Conservation (phyloP, 2,888 invertebrate genomes). For the Trissoscelio sp. region DNA sequence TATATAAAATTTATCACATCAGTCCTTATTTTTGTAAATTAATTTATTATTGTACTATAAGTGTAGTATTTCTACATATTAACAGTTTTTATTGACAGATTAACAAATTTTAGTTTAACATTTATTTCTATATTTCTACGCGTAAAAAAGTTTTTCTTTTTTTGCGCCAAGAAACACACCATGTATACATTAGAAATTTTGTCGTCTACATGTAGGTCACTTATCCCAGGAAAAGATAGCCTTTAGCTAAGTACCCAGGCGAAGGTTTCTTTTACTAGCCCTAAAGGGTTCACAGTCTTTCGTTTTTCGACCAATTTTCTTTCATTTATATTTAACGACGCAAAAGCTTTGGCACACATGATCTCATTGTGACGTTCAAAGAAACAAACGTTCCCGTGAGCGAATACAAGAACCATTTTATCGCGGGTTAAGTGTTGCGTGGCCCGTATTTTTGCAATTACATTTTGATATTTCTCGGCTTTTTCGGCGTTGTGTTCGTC, state of each 20-base stretch:
- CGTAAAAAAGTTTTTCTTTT: background rate
- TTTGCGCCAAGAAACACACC: background rate
- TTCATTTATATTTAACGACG: slow-evolving; percentile 20
- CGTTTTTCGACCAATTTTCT: slow-evolving; percentile 34
- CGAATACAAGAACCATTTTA: slow-evolving; percentile 12
- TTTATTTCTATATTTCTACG: no score
- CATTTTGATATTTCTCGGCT: slow-evolving; percentile 8
- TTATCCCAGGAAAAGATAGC: slow-evolving; percentile 19
- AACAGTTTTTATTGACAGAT: no score
- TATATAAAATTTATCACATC: no score
- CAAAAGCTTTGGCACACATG: background rate
- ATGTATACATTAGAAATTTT: slow-evolving; percentile 36
- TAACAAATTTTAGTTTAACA: no score
- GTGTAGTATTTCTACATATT: no score
- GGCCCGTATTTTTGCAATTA: background rate
- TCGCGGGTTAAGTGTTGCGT: background rate
- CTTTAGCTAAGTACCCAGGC: slow-evolving; percentile 20
- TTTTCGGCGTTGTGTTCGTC: background rate
- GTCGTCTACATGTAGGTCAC: slow-evolving; percentile 37
- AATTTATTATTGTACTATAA: no score
- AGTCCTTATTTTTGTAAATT: no score
- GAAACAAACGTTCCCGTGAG: slow-evolving; percentile 14
- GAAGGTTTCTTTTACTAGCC: slow-evolving; percentile 16
- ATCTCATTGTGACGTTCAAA: slow-evolving; percentile 27
- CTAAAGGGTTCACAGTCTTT: slow-evolving; percentile 15